Evolutionary conservation across 2,113 vertebrate genomes (phyloP).

Genomic region (Pitta sordida): DNA sequence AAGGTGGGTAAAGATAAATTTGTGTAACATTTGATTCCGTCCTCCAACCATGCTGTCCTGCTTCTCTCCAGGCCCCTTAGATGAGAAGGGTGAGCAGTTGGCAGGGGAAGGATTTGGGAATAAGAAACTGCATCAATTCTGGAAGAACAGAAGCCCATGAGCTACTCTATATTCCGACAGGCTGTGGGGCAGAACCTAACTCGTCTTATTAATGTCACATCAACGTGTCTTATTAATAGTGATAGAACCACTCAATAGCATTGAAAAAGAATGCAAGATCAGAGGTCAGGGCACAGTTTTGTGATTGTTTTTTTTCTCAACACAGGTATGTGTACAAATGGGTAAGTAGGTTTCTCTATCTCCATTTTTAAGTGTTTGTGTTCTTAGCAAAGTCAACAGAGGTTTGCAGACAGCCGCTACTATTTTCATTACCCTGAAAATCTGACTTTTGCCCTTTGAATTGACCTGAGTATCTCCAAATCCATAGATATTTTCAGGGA

Average conservation of each 20-base stretch:
- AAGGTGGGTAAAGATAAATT: not conserved
- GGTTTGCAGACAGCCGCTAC: not conserved
- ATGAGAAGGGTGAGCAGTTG: not conserved
- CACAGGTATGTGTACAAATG: not conserved
- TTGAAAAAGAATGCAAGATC: not conserved
- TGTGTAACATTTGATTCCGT: not conserved
- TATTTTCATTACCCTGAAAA: not conserved
- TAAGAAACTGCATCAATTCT: not conserved
- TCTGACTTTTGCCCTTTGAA: not conserved
- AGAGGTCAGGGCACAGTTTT: not conserved
- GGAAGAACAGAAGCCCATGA: not conserved
- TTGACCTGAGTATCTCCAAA: not conserved
- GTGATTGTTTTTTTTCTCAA: not conserved
- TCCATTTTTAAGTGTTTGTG: not conserved
- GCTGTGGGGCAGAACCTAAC: not conserved
- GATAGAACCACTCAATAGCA: not conserved
- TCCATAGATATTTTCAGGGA: not conserved
- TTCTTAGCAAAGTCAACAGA: not conserved
- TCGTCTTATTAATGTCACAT: conserved; percentile 34
- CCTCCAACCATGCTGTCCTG: not conserved
- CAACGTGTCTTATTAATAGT: conserved; percentile 30
- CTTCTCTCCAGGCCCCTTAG: not conserved
- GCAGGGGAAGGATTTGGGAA: not conserved
- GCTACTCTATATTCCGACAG: conserved; percentile 13
- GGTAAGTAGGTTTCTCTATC: not conserved